Evolutionary conservation across 2,888 invertebrate species (phyloP).

Genomic region (Tetranychus piercei): DNA sequence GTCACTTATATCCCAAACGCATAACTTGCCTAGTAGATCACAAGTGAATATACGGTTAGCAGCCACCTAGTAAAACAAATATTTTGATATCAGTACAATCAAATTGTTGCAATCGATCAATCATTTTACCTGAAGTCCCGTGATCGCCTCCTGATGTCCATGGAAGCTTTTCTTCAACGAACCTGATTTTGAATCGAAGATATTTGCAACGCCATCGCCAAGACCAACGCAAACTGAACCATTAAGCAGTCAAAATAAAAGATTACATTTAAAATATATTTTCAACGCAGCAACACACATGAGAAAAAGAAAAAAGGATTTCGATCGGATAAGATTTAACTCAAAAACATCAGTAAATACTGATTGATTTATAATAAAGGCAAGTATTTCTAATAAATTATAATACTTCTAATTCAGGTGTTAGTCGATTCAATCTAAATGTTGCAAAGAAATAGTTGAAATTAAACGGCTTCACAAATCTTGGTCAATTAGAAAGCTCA

Average conservation of each 20-base stretch:
- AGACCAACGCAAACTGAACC: conserved; percentile 4
- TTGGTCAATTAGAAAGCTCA: no score
- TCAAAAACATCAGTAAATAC: no score
- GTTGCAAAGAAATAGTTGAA: no score
- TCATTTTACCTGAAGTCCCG: conserved; percentile 32
- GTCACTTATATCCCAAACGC: conserved; percentile 34
- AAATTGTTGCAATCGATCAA: not conserved
- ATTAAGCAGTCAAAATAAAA: not conserved
- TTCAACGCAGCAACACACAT: not conserved
- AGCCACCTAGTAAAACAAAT: conserved; percentile 30
- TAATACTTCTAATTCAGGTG: no score
- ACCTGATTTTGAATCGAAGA: conserved; percentile 36
- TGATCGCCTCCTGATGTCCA: conserved; percentile 34
- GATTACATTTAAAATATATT: not conserved
- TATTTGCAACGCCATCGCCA: conserved; percentile 33
- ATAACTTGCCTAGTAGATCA: conserved; percentile 34
- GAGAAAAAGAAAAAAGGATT: no score
- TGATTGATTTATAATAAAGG: no score
- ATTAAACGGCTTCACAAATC: no score
- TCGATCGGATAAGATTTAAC: no score
- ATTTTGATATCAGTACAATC: not conserved
- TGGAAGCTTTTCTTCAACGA: conserved; percentile 32
- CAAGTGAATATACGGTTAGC: conserved; percentile 35
- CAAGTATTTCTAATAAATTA: no score
- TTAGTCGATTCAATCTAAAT: no score